phyloP scores from a whole-genome alignment of 2,888 invertebrate genomes.

The Agonum fuliginosum region DNA sequence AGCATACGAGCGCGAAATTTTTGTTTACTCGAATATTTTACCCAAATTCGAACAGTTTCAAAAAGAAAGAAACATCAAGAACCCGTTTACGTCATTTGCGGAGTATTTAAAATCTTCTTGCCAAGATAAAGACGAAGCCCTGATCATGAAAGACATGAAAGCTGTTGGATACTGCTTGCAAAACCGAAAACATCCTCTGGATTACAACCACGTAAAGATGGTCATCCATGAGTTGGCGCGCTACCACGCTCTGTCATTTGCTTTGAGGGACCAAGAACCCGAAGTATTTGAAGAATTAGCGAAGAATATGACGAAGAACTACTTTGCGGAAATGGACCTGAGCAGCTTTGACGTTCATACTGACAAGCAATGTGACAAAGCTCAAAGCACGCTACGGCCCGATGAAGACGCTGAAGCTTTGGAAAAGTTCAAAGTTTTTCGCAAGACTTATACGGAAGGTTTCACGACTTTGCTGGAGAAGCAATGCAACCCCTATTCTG shows the following conservation, averaged over 20 bases:
- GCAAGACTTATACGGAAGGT: slow-evolving; percentile 34
- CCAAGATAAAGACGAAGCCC: slow-evolving; percentile 63
- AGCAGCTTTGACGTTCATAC: not conserved
- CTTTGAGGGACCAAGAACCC: slow-evolving; percentile 65
- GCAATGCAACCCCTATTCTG: slow-evolving; percentile 63
- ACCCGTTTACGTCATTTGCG: slow-evolving; percentile 62
- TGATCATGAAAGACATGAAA: slow-evolving; percentile 66
- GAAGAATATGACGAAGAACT: slow-evolving; percentile 60
- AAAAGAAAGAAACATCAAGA: slow-evolving; percentile 60
- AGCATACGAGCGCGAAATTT: slow-evolving; percentile 66
- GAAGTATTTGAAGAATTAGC: slow-evolving; percentile 63
- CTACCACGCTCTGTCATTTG: slow-evolving; percentile 67
- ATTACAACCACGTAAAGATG: slow-evolving; percentile 65
- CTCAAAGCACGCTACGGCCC: slow-evolving; percentile 55
- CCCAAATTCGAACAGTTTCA: slow-evolving; percentile 64
- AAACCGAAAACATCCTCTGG: slow-evolving; percentile 64
- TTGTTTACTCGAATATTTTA: slow-evolving; percentile 66
- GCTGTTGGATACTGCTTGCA: slow-evolving; percentile 63
- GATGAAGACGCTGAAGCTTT: slow-evolving; percentile 57
- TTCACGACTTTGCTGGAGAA: slow-evolving; percentile 54
- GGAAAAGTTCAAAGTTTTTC: slow-evolving; percentile 61
- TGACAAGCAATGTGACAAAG: slow-evolving; percentile 48
- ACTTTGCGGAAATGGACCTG: slow-evolving; percentile 58
- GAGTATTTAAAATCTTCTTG: slow-evolving; percentile 59
- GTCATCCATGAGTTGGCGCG: slow-evolving; percentile 67